phyloP scores from a whole-genome alignment of 1,140 invertebrate genomes.

The Orchesella cincta region DNA sequence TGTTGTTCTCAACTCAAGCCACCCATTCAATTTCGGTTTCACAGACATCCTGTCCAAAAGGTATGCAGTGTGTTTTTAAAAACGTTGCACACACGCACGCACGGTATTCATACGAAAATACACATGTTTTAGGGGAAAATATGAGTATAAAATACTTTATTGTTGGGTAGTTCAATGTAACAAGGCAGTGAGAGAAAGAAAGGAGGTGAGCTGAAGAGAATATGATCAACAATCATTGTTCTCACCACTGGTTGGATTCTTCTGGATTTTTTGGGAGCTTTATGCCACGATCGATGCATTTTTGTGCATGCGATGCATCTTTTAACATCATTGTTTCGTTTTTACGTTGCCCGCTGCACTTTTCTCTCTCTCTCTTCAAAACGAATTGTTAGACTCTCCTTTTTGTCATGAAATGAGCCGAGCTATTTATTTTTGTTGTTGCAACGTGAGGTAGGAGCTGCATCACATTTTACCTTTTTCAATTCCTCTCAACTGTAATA shows the following conservation, averaged over 20 bases:
- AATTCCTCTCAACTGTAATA: background rate
- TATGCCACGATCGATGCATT: background rate
- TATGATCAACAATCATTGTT: constrained; percentile 18
- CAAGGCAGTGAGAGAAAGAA: too few relatives aligned
- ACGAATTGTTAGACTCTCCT: background rate
- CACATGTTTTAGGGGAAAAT: too few relatives aligned
- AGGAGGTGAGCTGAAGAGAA: background rate
- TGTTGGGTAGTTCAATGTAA: too few relatives aligned
- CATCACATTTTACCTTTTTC: background rate
- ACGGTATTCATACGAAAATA: too few relatives aligned
- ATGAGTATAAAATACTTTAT: too few relatives aligned
- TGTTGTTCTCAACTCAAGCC: background rate
- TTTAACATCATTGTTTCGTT: background rate
- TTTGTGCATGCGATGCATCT: background rate
- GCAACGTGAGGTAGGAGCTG: constrained; percentile 22
- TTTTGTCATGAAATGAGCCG: constrained; percentile 28
- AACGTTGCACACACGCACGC: background rate
- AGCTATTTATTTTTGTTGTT: constrained; percentile 23
- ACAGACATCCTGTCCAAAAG: background rate
- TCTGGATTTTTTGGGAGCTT: background rate
- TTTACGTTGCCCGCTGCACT: background rate
- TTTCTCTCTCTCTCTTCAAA: background rate
- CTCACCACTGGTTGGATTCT: constrained; percentile 9
- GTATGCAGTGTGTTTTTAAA: constrained; percentile 13
- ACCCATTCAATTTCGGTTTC: constrained; percentile 12